These are phyloP conservation scores for Amphipoea oculea DNA, from an alignment of 2,888 invertebrate genomes.

Conservation along the genomic window DNA sequence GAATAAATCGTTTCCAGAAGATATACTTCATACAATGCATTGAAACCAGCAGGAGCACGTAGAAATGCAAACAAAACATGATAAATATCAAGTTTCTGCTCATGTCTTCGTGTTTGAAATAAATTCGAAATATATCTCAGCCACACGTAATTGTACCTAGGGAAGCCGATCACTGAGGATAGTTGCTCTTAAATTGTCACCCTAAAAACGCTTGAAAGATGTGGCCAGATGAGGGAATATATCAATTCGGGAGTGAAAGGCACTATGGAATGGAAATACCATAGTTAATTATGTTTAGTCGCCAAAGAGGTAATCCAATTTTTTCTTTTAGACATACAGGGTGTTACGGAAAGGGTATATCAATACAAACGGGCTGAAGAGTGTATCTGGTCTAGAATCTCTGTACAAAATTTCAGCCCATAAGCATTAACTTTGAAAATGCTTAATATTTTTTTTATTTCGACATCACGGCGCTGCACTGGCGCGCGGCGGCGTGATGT, in stretches of 20 bases:
- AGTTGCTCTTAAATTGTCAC: background rate
- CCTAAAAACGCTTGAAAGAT: background rate
- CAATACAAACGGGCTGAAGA: no score
- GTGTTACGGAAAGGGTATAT: no score
- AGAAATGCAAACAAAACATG: background rate
- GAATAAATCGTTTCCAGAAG: conserved; percentile 30
- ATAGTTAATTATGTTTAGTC: background rate
- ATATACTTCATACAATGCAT: background rate
- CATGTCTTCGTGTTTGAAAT: background rate
- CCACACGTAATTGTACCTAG: background rate
- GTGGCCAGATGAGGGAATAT: no score
- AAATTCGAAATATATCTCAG: background rate
- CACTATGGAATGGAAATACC: background rate
- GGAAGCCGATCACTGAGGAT: background rate
- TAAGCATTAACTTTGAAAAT: no score
- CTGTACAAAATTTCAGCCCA: no score
- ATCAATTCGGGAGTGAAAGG: background rate
- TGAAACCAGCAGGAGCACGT: no score
- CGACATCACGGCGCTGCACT: no score
- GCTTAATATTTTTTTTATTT: no score
- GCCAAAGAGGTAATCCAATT: background rate
- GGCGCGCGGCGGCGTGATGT: no score
- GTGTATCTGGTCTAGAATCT: no score
- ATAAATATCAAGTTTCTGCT: background rate
- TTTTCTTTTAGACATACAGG: background rate